phyloP scores from a whole-genome alignment of 2,797 vertebrate genomes.

The Arrhamphus sclerolepis region DNA sequence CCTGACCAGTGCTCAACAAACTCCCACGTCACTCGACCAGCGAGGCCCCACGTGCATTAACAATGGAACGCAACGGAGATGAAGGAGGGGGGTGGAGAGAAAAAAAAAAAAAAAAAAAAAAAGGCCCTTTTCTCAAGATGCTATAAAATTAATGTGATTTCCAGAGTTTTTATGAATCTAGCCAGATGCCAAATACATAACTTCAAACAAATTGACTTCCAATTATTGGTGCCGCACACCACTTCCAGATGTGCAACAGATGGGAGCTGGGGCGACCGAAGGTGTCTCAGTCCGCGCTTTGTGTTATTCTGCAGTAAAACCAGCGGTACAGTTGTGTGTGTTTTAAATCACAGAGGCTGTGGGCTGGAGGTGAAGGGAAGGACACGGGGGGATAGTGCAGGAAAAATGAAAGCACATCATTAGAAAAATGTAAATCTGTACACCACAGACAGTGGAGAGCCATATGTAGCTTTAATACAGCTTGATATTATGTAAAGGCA shows the following conservation, averaged over 20 bases:
- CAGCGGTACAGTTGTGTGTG: constrained; percentile 73
- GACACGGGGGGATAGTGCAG: constrained; percentile 68
- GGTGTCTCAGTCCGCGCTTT: constrained; percentile 75
- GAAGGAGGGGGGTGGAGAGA: background rate
- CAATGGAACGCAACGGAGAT: constrained; percentile 55
- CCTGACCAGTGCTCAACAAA: constrained; percentile 61
- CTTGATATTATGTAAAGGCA: constrained; percentile 75
- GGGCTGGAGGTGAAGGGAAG: constrained; percentile 80
- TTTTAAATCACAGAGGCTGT: constrained; percentile 77
- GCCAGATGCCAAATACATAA: constrained; percentile 87
- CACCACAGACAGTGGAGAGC: constrained; percentile 64
- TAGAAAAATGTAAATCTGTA: constrained; percentile 78
- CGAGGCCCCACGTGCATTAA: constrained; percentile 70
- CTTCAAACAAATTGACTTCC: constrained; percentile 90
- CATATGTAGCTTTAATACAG: constrained; percentile 71
- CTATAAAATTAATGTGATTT: constrained; percentile 85
- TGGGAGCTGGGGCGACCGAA: constrained; percentile 77
- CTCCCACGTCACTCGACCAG: constrained; percentile 73
- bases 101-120: constrained; percentile 55
- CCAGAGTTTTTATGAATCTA: constrained; percentile 84
- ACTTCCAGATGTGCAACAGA: constrained; percentile 88
- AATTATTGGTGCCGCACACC: constrained; percentile 82
- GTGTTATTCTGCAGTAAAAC: constrained; percentile 77
- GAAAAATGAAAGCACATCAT: constrained; percentile 74
- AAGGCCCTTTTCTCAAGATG: constrained; percentile 58